These are phyloP conservation scores for Adelges cooleyi DNA, from an alignment of 1,140 invertebrate genomes.

Conservation along the genomic window DNA sequence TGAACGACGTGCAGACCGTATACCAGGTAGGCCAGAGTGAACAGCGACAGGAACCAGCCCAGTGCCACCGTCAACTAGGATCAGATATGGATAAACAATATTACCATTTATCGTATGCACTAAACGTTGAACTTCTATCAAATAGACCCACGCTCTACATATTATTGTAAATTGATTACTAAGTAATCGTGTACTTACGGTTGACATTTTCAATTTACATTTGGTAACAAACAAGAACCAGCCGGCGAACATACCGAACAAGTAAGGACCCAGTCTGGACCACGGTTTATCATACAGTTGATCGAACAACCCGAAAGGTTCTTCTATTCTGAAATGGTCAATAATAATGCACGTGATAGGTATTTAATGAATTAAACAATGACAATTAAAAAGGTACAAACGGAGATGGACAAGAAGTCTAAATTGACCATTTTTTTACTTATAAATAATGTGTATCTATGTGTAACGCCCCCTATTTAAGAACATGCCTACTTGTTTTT, in stretches of 20 bases:
- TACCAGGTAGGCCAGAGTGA: constrained; percentile 42
- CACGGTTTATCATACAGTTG: constrained; percentile 74
- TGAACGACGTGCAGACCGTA: constrained; percentile 63
- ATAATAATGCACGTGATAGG: not conserved
- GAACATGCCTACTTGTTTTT: too few relatives aligned
- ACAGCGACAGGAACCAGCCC: constrained; percentile 33
- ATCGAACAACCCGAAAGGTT: constrained; percentile 71
- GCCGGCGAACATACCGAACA: constrained; percentile 63
- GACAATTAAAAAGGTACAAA: too few relatives aligned
- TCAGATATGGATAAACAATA: too few relatives aligned
- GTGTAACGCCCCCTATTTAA: too few relatives aligned
- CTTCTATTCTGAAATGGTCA: constrained; percentile 55
- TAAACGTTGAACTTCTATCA: too few relatives aligned
- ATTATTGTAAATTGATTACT: too few relatives aligned
- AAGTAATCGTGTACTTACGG: constrained; percentile 41
- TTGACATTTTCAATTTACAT: constrained; percentile 50
- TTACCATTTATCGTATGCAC: too few relatives aligned
- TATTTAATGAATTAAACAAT: not conserved
- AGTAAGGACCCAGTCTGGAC: constrained; percentile 66
- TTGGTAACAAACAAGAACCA: constrained; percentile 61
- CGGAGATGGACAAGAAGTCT: too few relatives aligned
- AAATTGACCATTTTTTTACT: too few relatives aligned
- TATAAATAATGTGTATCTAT: too few relatives aligned
- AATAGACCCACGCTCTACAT: too few relatives aligned
- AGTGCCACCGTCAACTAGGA: constrained; percentile 34